Base-by-base conservation (phyloP, 2,888 invertebrate species). In the Pristionchus entomophagus region DNA sequence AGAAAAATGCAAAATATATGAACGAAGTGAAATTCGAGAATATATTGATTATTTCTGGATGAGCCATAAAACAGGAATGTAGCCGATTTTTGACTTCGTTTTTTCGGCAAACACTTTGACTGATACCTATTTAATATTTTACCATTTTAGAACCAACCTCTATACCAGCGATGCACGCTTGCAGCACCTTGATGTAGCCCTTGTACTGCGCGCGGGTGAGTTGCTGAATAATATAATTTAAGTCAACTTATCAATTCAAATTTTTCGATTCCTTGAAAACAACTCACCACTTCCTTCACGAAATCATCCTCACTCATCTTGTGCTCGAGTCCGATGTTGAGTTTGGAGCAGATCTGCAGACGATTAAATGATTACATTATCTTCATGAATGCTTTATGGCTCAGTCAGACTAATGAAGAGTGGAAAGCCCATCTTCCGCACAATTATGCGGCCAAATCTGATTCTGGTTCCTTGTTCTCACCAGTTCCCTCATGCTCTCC, bases 401-500 rank as follows among this genome's bases (percentile, higher is more conserved):
- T n/a, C n/a, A n/a, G n/a, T n/a, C n/a, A n/a, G n/a, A n/a, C n/a
- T n/a, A n/a, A n/a, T n/a, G n/a, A n/a, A n/a, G n/a, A n/a, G n/a
- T n/a, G n/a, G n/a, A n/a, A n/a, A n/a, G n/a, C n/a, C n/a, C n/a
- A n/a, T n/a, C n/a, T n/a, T n/a, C n/a, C n/a, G n/a, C n/a, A n/a
- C n/a, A n/a, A n/a, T n/a, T n/a, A n/a, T n/a, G n/a, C n/a, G n/a
- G n/a, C n/a, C n/a, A n/a, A n/a, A n/a, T n/a, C n/a, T n/a, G n/a
- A n/a, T n/a, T n/a, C n/a, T n/a, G n/a, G n/a, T n/a, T n/a, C n/a
- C 1, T 26, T 62, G 12, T 32, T 5, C 49, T 32, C 59, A 84
- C 97, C 94, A 99, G 96, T 94, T 97, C 98, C 53, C 99, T 95
- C 94, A 99, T 97, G 78, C 97, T 98, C 94, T 99, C 99, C 94